Evolutionary conservation across 2,797 vertebrate genomes (phyloP).

Genomic region (Morelia viridis): DNA sequence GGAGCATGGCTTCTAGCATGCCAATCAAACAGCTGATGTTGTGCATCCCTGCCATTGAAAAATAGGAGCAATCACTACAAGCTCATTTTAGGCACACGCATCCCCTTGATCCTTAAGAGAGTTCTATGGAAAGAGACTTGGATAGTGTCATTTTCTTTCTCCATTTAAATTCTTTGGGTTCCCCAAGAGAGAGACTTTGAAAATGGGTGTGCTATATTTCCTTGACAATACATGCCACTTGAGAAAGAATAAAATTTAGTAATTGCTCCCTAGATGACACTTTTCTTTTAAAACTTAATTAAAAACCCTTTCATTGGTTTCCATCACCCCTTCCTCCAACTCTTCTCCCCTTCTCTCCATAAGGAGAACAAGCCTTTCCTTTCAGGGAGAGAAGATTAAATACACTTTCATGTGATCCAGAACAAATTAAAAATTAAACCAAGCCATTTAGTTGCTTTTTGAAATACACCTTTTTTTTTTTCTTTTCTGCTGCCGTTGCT

Average conservation of each 20-base stretch:
- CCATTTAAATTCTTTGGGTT: not conserved
- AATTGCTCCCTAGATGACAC: constrained; percentile 50
- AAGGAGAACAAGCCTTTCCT: constrained; percentile 12
- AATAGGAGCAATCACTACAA: not conserved
- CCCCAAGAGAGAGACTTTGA: not conserved
- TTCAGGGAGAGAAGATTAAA: constrained; percentile 55
- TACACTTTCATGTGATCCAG: constrained; percentile 55
- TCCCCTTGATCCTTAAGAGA: not conserved
- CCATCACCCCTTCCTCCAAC: not conserved
- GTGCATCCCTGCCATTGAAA: not conserved
- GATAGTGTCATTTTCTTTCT: not conserved
- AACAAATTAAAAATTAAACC: constrained; percentile 56
- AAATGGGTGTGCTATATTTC: not conserved
- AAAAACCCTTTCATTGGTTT: constrained; percentile 39
- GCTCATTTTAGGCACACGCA: not conserved
- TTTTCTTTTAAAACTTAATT: constrained; percentile 62
- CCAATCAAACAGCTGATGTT: not conserved
- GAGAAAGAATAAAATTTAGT: constrained; percentile 37
- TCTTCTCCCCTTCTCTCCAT: constrained; percentile 6
- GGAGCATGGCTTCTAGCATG: not conserved
- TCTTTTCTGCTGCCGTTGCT: not conserved
- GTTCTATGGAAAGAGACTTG: accelerated
- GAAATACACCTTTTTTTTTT: constrained; percentile 41
- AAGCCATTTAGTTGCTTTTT: constrained; percentile 45
- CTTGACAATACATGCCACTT: not conserved